Base-by-base conservation (phyloP, 2,797 vertebrate genomes). In the Darevskia mixta region DNA sequence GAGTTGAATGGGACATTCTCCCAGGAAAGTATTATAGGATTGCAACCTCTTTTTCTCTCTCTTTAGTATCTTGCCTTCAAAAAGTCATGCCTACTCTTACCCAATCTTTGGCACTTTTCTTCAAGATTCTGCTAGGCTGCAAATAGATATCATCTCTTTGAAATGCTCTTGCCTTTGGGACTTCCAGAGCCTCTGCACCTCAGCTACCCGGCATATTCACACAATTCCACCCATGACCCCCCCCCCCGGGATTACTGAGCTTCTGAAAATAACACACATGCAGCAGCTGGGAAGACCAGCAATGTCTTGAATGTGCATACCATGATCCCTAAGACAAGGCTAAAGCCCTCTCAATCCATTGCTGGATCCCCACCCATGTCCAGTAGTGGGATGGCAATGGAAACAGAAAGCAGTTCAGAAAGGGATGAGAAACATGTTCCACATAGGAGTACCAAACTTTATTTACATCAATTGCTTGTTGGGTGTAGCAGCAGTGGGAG, bases 201-300 rank as follows among this genome's bases (percentile, higher is more conserved):
- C 82, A 86, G 93, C 83, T 89, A 89, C 88, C 88, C 88, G 0
- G 90, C 10, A 43, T 94, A 96, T 93, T 95, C 86, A 89, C 95
- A 92, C 89, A 91, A 93, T 96, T 93, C 91, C 85, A 91, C 93
- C 87, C 94, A 88, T 93, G 93, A 95, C 93, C 92, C 93, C 89
- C 93, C 93, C 93, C 89, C 87, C 0, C 0, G 0, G 73, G 94
- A 96, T 96, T 96, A 95, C 27, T 91, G 92, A 88, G 89, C 89
- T 92, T 95, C 96, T 95, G 94, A 96, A 97, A 97, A 97, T 97
- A 97, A 96, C 83, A 83, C 61, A 5, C 64, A 83, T 9, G 18
- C 94, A 95, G 95, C 96, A 97, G 94, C 95, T 96, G 96, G 85
- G 94, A 79, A 69, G 61, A 87, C 91, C 92, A 94, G 91, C 94